Percentiles rank a stretch among this genome's conserved stretches.
Evolutionary conservation across 2,113 vertebrate genomes (phyloP).

Genomic region (human (Homo sapiens)): DNA sequence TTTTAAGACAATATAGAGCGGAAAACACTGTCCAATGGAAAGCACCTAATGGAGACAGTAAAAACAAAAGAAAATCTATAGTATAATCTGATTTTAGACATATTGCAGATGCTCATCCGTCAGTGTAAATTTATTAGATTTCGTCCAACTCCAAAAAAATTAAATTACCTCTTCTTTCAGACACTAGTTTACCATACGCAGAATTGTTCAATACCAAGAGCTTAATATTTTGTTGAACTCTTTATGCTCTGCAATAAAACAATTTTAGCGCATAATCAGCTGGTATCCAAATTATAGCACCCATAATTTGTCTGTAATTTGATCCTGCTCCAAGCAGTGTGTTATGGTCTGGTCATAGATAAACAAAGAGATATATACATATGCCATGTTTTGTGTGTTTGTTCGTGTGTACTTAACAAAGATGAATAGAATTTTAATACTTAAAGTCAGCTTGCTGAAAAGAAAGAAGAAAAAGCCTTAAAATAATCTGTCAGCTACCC

Average conservation of each 20-base stretch:
- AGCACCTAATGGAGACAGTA: background rate
- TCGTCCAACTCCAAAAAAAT: background rate
- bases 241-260: background rate
- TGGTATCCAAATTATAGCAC: background rate
- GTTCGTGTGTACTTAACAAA: background rate
- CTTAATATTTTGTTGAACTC: background rate
- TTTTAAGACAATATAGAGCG: background rate
- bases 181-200: background rate
- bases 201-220: background rate
- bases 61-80: background rate
- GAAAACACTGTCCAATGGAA: background rate
- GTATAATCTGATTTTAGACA: background rate
- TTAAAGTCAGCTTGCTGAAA: conserved; percentile 6
- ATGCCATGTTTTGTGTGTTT: background rate
- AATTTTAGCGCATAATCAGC: background rate
- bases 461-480: background rate
- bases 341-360: background rate
- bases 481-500: background rate
- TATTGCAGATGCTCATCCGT: background rate
- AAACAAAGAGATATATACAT: background rate
- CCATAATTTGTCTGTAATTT: conserved; percentile 17
- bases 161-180: background rate
- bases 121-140: background rate
- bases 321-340: background rate
- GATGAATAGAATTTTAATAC: background rate